Conservation (phyloP, 2,888 invertebrate species). For the Macrophya alboannulata region DNA sequence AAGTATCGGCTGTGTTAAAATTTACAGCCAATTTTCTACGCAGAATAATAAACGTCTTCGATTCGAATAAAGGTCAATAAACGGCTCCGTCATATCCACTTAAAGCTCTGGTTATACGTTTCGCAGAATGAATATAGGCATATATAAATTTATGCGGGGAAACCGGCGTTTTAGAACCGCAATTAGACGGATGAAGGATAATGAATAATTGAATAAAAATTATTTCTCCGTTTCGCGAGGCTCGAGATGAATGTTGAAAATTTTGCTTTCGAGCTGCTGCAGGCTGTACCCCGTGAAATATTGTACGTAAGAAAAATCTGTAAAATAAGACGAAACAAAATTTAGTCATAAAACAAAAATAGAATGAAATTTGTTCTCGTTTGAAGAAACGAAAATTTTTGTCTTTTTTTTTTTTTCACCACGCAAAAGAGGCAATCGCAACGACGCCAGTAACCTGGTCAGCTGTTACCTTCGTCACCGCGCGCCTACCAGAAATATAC, state of each 20-base stretch:
- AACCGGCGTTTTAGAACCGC: not conserved
- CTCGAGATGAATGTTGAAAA: not conserved
- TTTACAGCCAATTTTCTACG: slow-evolving; percentile 1
- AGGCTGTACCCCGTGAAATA: not conserved
- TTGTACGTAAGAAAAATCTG: not conserved
- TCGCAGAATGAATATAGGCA: not conserved
- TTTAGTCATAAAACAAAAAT: not conserved
- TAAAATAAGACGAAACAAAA: not conserved
- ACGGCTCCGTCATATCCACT: not conserved
- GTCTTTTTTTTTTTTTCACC: not conserved
- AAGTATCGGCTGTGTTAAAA: not conserved
- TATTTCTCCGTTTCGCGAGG: not conserved
- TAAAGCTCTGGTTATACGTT: slow-evolving; percentile 24
- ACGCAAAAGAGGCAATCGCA: not conserved
- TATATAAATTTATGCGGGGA: not conserved
- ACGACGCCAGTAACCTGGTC: slow-evolving; percentile 44
- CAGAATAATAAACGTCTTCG: not conserved
- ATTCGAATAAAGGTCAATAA: slow-evolving; percentile 26
- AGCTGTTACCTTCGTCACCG: slow-evolving; percentile 56
- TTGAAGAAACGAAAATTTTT: not conserved
- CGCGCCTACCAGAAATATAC: slow-evolving; percentile 43
- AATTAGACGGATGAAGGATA: not conserved
- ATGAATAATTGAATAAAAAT: slow-evolving; percentile 20
- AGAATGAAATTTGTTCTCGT: not conserved
- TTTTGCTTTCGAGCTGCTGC: not conserved